Evolutionary conservation across 2,888 invertebrate species (phyloP).

Genomic region (Parascotia fuliginaria): DNA sequence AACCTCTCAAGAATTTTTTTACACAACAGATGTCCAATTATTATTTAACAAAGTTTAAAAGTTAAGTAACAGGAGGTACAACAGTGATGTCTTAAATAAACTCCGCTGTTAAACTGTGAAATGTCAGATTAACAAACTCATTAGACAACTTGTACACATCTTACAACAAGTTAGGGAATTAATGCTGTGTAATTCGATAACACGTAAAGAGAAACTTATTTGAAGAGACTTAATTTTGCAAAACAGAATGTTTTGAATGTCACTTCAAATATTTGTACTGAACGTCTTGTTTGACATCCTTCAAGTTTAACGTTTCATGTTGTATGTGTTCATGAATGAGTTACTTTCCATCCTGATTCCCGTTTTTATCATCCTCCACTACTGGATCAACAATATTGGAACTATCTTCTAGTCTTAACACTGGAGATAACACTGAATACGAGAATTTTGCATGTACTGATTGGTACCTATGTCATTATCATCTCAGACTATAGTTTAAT

Average conservation of each 20-base stretch:
- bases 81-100: slow-evolving; percentile 1
- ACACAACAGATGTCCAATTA: no score
- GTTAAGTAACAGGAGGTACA: background rate
- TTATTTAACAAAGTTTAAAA: background rate
- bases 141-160: slow-evolving; percentile 23
- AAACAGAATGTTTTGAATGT: background rate
- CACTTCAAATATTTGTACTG: background rate
- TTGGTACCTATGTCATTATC: no score
- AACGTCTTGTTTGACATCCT: background rate
- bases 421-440: no score
- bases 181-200: slow-evolving; percentile 17
- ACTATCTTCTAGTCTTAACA: no score
- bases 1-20: no score
- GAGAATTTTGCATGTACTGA: no score
- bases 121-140: slow-evolving; percentile 22
- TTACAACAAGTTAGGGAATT: slow-evolving; percentile 22
- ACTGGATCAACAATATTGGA: no score
- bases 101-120: slow-evolving; percentile 5
- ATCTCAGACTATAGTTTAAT: no score
- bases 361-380: no score
- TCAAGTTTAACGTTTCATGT: background rate
- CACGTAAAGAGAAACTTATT: slow-evolving; percentile 10
- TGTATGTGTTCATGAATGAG: no score
- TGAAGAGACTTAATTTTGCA: slow-evolving; percentile 3
- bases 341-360: no score